Conservation (phyloP, 2,113 vertebrate genomes). For the Stegostoma tigrinum region DNA sequence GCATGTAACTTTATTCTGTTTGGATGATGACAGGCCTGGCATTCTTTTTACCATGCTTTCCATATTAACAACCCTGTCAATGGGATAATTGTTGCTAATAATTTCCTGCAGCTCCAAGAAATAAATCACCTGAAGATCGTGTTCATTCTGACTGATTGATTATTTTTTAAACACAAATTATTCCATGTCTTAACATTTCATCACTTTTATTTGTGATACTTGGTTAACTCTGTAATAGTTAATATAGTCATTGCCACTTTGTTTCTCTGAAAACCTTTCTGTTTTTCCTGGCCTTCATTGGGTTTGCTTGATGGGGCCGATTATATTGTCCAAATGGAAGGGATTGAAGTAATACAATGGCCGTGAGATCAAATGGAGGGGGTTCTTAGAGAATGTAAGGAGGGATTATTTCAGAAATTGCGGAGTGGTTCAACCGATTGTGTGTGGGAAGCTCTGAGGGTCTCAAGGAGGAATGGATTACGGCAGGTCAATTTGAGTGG, state of each 20-base stretch:
- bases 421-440: neutral
- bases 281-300: neutral
- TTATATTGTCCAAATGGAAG: too few relatives aligned
- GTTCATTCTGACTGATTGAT: neutral
- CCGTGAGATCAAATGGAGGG: neutral
- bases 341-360: neutral
- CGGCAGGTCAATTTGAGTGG: neutral
- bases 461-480: neutral
- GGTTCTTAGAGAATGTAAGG: too few relatives aligned
- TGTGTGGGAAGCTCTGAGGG: too few relatives aligned
- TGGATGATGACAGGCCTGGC: neutral
- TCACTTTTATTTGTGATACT: neutral
- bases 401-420: too few relatives aligned
- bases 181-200: neutral
- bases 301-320: neutral
- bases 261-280: neutral
- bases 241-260: neutral
- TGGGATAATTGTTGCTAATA: neutral
- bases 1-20: neutral
- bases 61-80: neutral
- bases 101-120: neutral
- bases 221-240: neutral
- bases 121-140: neutral
- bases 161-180: neutral
- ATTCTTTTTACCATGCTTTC: neutral